A percentile compares a stretch with the other conserved stretches of the same genome.
These are phyloP conservation scores for Protodeltote pygarga DNA, from an alignment of 2,888 invertebrate genomes.

Conservation along the genomic window DNA sequence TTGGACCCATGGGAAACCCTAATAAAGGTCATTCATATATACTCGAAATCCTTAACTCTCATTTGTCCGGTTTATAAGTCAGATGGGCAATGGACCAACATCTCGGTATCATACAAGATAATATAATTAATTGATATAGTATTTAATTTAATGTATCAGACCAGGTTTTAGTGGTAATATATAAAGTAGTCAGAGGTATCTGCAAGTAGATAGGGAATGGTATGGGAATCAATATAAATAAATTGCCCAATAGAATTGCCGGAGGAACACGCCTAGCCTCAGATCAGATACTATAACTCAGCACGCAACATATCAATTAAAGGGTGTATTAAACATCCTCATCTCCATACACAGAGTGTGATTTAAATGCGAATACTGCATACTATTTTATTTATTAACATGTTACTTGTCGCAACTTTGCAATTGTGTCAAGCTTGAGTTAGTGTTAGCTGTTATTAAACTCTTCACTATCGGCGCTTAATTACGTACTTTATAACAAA, in stretches of 20 bases:
- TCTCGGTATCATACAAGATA: neutral
- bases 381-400: constrained; percentile 53
- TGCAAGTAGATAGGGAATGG: constrained; percentile 70
- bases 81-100: neutral
- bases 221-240: constrained; percentile 82
- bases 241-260: constrained; percentile 81
- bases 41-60: too few relatives aligned
- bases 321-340: constrained; percentile 74
- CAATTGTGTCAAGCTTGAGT: constrained; percentile 49
- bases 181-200: constrained; percentile 73
- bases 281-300: constrained; percentile 80
- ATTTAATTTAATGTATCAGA: constrained; percentile 36
- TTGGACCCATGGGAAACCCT: too few relatives aligned
- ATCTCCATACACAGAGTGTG: constrained; percentile 64
- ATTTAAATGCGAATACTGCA: constrained; percentile 63
- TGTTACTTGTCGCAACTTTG: constrained; percentile 45
- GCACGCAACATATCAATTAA: constrained; percentile 83
- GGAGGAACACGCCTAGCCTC: constrained; percentile 67
- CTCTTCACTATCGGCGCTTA: constrained; percentile 21
- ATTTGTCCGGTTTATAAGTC: too few relatives aligned
- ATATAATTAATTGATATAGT: constrained; percentile 14
- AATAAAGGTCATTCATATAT: too few relatives aligned
- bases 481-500: constrained; percentile 17
- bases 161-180: constrained; percentile 49
- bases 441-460: constrained; percentile 30